Base-by-base conservation (phyloP, 2,888 invertebrate genomes). In the Meloe dianella region DNA sequence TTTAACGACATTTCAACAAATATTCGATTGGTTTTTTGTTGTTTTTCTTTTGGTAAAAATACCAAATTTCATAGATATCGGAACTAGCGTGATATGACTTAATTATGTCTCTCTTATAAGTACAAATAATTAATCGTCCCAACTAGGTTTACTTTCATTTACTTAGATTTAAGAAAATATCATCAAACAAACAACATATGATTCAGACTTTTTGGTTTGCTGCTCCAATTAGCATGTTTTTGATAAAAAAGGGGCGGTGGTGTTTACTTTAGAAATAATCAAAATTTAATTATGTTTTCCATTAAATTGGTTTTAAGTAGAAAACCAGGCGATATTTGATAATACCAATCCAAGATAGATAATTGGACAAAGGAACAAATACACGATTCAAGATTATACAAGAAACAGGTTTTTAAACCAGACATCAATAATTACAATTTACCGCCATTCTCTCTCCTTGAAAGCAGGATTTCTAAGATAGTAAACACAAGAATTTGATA, bases 341-440 rank as follows among this genome's bases (percentile, higher is more conserved):
- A 54, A 24, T 54, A 8, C 20, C 7, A 47, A 47, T 54, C 20
- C 47, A 9, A 7, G 47, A 47, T 47, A 54, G 54, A 24, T 54
- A 54, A 54, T 54, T 24, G 24, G 24, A 54, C 54, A 54, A 54
- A 54, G 20, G 9, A 54, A 22, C 41, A 54, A 22, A 24, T 14
- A 22, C 10, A 54, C 12, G 47, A 54, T 54, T 24, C 12, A 22
- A 24, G 54, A 24, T 54, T 54, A 24, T 24, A 54, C 54, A 24
- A 54, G 54, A 54, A 54, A 54, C 54, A 54, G 54, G 54, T 54
- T 54, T 24, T 14, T 12, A 14, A 54, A 24, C 54, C 54, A 54
- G 54, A 54, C 54, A 54, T 54, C 24, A 54, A 54, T 54, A 54
- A 54, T 54, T 54, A 54, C 54, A 24, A 54, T 54, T 54, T 54